phyloP scores from a whole-genome alignment of 1,140 invertebrate genomes.

The Zaprionus africanus region DNA sequence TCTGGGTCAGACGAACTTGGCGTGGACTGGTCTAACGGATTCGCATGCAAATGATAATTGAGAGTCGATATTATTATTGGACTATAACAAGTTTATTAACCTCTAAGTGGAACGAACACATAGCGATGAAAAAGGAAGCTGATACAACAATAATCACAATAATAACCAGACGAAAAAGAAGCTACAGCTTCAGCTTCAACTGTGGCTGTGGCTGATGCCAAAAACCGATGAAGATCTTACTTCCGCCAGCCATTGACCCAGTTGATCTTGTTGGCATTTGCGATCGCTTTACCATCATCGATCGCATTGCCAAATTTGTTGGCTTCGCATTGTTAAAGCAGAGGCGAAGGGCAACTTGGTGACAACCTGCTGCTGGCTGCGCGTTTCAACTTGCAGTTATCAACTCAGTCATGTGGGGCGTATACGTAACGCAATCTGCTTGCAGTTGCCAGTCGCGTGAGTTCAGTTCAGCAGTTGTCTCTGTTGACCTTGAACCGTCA shows the following conservation, averaged over 20 bases:
- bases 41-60: constrained; percentile 53
- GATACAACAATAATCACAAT: constrained; percentile 25
- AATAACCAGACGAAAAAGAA: constrained; percentile 13
- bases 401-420: neutral
- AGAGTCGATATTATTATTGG: constrained; percentile 28
- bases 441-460: neutral
- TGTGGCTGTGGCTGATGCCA: neutral
- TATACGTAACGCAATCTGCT: neutral
- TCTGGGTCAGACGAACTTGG: constrained; percentile 63
- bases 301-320: constrained; percentile 50
- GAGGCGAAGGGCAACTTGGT: constrained; percentile 53
- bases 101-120: constrained; percentile 74
- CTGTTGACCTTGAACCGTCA: constrained; percentile 10
- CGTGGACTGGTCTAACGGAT: constrained; percentile 59
- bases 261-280: constrained; percentile 40
- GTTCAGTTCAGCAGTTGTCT: neutral
- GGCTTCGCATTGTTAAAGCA: constrained; percentile 41
- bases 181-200: neutral
- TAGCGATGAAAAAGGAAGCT: constrained; percentile 44
- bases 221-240: constrained; percentile 31
- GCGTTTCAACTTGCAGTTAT: neutral
- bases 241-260: constrained; percentile 76
- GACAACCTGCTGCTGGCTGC: constrained; percentile 22
- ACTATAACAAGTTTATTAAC: constrained; percentile 74
- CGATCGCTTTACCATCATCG: constrained; percentile 18